phyloP scores from a whole-genome alignment of 2,888 invertebrate genomes.

The Peribatodes rhomboidaria region DNA sequence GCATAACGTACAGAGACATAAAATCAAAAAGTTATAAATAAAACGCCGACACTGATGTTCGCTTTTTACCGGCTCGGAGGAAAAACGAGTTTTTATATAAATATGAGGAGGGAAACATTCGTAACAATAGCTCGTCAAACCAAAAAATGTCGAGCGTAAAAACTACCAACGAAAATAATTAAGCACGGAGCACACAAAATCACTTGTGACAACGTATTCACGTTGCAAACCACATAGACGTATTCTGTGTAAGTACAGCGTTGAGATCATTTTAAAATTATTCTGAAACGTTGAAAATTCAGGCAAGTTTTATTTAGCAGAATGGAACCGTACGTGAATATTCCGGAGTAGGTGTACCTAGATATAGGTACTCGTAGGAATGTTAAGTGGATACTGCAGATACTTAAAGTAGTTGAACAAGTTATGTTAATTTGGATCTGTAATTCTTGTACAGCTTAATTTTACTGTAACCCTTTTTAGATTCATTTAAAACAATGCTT shows the following conservation, averaged over 20 bases:
- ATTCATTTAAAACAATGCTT: no score
- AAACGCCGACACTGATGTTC: slow-evolving; percentile 7
- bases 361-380: slow-evolving; percentile 15
- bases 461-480: no score
- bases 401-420: slow-evolving; percentile 6
- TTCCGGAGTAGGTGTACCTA: slow-evolving; percentile 15
- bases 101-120: slow-evolving; percentile 23
- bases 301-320: slow-evolving; percentile 37
- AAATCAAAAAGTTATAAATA: slow-evolving; percentile 29
- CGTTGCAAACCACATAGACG: slow-evolving; percentile 26
- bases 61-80: slow-evolving; percentile 15
- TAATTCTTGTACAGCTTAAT: not conserved
- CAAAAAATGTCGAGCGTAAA: slow-evolving; percentile 24
- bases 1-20: not conserved
- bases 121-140: slow-evolving; percentile 34
- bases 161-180: slow-evolving; percentile 32
- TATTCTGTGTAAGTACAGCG: slow-evolving; percentile 23
- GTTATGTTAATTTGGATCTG: not conserved
- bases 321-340: slow-evolving; percentile 33
- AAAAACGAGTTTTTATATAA: slow-evolving; percentile 26
- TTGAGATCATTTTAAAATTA: slow-evolving; percentile 34
- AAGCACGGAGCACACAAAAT: slow-evolving; percentile 28
- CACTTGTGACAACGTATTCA: slow-evolving; percentile 30
- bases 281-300: slow-evolving; percentile 30
- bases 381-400: slow-evolving; percentile 31